phyloP scores from a whole-genome alignment of 2,113 vertebrate species.

The Alligator sinensis region DNA sequence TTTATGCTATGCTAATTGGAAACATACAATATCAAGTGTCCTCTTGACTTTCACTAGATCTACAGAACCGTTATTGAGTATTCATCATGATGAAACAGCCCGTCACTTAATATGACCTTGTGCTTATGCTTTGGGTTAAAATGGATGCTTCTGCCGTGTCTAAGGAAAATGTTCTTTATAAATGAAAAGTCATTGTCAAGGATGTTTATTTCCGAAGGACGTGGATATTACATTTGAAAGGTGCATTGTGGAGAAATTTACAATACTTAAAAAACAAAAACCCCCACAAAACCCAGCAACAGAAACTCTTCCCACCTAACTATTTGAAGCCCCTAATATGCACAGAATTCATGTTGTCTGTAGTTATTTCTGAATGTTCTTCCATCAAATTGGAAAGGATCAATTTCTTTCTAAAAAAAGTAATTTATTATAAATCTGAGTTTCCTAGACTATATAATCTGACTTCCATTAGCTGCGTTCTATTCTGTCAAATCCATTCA shows the following conservation, averaged over 20 bases:
- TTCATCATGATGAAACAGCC: neutral
- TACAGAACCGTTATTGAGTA: neutral
- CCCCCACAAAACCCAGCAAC: too few species aligned
- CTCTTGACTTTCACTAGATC: conserved; percentile 30
- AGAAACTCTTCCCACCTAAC: too few species aligned
- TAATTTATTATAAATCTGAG: neutral
- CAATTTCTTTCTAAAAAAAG: neutral
- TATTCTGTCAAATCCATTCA: neutral
- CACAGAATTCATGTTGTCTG: neutral
- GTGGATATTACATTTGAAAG: neutral
- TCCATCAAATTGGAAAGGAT: neutral
- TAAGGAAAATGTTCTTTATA: neutral
- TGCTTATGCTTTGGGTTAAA: neutral
- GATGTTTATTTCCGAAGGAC: neutral
- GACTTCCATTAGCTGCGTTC: fast-evolving
- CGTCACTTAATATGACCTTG: neutral
- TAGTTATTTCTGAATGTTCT: neutral
- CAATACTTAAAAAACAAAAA: neutral
- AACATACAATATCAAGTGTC: conserved; percentile 6
- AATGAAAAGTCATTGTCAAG: neutral
- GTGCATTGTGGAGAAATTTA: neutral
- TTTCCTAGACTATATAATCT: neutral
- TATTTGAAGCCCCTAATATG: neutral
- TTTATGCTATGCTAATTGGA: conserved; percentile 32
- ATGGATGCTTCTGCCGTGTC: neutral